These are phyloP conservation scores for Ciconia boyciana DNA, from an alignment of 2,113 vertebrate species.

Conservation along the genomic window DNA sequence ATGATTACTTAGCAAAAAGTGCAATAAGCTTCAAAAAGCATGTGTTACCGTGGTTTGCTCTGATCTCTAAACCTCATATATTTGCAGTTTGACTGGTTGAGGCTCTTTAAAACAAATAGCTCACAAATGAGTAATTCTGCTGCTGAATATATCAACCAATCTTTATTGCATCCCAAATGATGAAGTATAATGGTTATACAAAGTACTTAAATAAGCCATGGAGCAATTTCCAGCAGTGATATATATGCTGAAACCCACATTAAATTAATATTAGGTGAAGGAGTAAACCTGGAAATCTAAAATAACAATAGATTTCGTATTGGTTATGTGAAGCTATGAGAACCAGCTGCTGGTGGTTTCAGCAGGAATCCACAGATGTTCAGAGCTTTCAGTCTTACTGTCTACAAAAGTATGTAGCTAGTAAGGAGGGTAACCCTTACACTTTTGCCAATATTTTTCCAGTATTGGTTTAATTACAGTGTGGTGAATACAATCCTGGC, in stretches of 20 bases:
- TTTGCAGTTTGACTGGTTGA: slow-evolving; percentile 14
- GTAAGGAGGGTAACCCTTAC: neutral
- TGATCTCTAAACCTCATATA: slow-evolving; percentile 9
- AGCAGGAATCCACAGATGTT: neutral
- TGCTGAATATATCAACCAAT: neutral
- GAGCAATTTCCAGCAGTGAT: neutral
- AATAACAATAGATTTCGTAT: neutral
- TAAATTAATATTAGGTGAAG: slow-evolving; percentile 21
- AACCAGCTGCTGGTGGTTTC: neutral
- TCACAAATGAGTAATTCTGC: slow-evolving; percentile 2
- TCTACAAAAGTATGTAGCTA: neutral
- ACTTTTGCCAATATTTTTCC: neutral
- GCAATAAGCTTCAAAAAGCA: neutral
- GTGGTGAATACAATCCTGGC: neutral
- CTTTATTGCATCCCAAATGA: slow-evolving; percentile 35
- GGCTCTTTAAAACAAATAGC: slow-evolving; percentile 31
- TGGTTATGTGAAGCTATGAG: neutral
- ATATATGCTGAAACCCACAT: neutral
- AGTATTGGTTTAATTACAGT: neutral
- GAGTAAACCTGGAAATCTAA: slow-evolving; percentile 15
- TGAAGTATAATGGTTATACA: slow-evolving; percentile 13
- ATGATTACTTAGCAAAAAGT: neutral
- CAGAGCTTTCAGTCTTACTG: neutral
- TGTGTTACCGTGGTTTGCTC: neutral
- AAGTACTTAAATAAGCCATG: neutral